These are phyloP conservation scores for Zaprionus lineosus DNA, from an alignment of 2,888 invertebrate species.

Conservation along the genomic window DNA sequence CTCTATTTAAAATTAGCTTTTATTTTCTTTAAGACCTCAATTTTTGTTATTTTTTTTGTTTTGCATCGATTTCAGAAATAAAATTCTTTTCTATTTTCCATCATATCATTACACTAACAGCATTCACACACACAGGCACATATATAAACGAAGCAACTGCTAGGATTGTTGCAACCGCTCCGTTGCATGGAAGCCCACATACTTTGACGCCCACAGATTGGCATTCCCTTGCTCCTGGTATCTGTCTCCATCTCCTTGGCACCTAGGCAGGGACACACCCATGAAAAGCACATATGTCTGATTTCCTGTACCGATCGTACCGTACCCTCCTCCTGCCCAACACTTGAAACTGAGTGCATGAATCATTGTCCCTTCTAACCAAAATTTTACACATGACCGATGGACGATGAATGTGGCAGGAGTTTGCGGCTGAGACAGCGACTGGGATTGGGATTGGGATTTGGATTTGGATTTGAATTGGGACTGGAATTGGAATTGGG, in stretches of 20 bases:
- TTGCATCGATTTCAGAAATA: no score
- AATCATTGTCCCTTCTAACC: constrained; percentile 68
- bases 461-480: not conserved
- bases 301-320: not conserved
- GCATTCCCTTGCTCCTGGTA: no score
- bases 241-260: constrained; percentile 10
- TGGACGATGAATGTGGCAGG: constrained; percentile 39
- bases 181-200: constrained; percentile 25
- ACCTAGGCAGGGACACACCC: constrained; percentile 26
- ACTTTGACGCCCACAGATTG: constrained; percentile 29
- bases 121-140: no score
- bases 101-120: no score
- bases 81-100: no score
- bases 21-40: no score
- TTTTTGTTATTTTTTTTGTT: no score
- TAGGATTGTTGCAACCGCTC: constrained; percentile 43
- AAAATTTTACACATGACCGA: constrained; percentile 64
- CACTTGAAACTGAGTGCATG: constrained; percentile 52
- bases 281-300: constrained; percentile 7
- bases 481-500: not conserved
- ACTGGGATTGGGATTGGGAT: not conserved
- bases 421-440: not conserved
- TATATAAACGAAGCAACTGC: no score
- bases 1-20: no score
- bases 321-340: not conserved